Conservation (phyloP, 2,797 vertebrate genomes). For the Dendrocincla tyrannina region DNA sequence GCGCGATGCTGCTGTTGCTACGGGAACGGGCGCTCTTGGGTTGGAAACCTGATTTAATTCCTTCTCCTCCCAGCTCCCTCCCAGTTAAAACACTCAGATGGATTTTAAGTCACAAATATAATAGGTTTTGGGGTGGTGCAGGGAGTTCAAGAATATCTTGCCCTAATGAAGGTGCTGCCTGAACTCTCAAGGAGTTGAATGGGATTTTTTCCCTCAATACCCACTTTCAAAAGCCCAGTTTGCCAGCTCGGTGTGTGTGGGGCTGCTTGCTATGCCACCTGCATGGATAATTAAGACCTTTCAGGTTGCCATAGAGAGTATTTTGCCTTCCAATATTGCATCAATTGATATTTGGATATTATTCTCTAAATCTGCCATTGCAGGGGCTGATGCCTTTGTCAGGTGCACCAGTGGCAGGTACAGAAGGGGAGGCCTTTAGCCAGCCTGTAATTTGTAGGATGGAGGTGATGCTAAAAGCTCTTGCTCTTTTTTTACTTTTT, state of each 20-base stretch:
- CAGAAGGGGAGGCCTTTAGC: not conserved
- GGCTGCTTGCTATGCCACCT: constrained; percentile 13
- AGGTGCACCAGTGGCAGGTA: not conserved
- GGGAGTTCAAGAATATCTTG: not conserved
- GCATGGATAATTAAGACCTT: constrained; percentile 45
- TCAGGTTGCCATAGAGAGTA: constrained; percentile 45
- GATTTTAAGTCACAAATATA: not conserved
- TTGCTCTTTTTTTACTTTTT: not conserved
- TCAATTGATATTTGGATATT: not conserved
- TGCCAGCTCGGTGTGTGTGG: not conserved
- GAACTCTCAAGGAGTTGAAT: not conserved
- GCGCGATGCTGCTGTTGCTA: not conserved
- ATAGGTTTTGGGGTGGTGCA: not conserved
- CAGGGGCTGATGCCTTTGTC: constrained; percentile 1
- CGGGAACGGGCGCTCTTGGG: constrained; percentile 5
- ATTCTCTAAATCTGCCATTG: not conserved
- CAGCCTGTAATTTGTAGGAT: not conserved
- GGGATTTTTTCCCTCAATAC: not conserved
- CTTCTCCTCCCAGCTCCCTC: not conserved
- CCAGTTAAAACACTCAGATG: not conserved
- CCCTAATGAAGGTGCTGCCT: constrained; percentile 12
- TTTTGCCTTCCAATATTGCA: not conserved
- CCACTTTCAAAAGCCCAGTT: constrained; percentile 15
- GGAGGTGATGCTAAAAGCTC: not conserved
- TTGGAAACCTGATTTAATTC: not conserved